Percentiles rank a stretch among this genome's conserved stretches.
phyloP scores from a whole-genome alignment of 2,797 vertebrate genomes.

The Enteromius anoplus region DNA sequence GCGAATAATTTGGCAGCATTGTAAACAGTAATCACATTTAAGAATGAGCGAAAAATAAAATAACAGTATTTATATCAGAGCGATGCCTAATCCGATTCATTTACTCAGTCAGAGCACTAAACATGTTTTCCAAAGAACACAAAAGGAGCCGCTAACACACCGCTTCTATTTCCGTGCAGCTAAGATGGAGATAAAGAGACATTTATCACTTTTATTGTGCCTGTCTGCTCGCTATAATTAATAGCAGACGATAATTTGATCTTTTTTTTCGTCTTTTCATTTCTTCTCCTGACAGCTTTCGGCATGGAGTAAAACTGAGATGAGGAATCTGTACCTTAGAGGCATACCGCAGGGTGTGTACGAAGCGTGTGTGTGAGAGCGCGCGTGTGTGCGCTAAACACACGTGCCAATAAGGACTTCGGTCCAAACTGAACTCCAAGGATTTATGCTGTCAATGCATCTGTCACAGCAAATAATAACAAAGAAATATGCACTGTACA shows the following conservation, averaged over 20 bases:
- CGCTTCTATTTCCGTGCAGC: conserved; percentile 50
- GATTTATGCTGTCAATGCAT: conserved; percentile 40
- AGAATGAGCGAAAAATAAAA: conserved; percentile 75
- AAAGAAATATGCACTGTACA: conserved; percentile 26
- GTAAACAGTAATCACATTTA: conserved; percentile 74
- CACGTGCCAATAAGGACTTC: conserved; percentile 7
- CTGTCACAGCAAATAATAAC: conserved; percentile 33
- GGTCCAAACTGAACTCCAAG: conserved; percentile 29
- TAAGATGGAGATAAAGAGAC: conserved; percentile 70
- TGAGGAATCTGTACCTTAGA: conserved; percentile 59
- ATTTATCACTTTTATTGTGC: conserved; percentile 71
- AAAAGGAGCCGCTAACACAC: conserved; percentile 47
- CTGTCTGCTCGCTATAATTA: conserved; percentile 75
- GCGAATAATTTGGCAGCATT: conserved; percentile 53
- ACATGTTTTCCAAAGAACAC: conserved; percentile 57
- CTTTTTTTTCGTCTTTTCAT: conserved; percentile 72
- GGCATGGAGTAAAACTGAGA: conserved; percentile 32
- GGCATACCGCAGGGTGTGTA: conserved; percentile 39
- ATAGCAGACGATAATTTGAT: conserved; percentile 76
- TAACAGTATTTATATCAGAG: conserved; percentile 77
- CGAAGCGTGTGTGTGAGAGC: neutral
- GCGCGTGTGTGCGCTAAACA: neutral
- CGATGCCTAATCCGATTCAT: conserved; percentile 78
- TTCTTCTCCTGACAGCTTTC: conserved; percentile 64
- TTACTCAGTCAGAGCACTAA: conserved; percentile 65